A percentile compares a stretch with the other conserved stretches of the same genome.
phyloP scores from a whole-genome alignment of 2,797 vertebrate genomes.

The Phaenicophaeus curvirostris region DNA sequence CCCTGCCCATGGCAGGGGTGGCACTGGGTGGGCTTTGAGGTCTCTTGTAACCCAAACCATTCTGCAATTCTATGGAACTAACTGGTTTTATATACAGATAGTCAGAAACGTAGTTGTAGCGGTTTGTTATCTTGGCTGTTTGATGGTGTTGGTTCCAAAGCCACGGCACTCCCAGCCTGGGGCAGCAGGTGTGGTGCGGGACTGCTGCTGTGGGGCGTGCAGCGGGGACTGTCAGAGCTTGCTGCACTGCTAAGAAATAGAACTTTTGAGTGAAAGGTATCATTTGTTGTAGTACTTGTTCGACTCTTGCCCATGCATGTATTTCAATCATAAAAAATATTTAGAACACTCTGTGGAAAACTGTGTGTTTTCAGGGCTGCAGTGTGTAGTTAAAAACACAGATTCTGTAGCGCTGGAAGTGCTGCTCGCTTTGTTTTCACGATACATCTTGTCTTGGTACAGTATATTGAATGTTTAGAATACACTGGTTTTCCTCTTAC shows the following conservation, averaged over 20 bases:
- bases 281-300: not conserved
- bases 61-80: not conserved
- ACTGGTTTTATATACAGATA: not conserved
- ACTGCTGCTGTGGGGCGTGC: fast-evolving
- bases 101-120: not conserved
- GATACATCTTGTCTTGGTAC: not conserved
- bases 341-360: not conserved
- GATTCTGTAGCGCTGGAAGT: not conserved
- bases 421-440: not conserved
- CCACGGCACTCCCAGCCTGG: not conserved
- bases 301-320: not conserved
- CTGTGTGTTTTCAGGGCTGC: not conserved
- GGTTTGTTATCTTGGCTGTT: not conserved
- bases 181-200: too few species aligned
- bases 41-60: too few species aligned
- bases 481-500: not conserved
- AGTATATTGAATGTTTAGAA: not conserved
- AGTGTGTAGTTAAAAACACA: not conserved
- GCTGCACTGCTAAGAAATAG: not conserved
- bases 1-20: too few species aligned
- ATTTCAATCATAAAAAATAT: not conserved
- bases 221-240: too few species aligned
- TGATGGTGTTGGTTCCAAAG: not conserved
- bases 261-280: not conserved
- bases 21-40: too few species aligned